phyloP scores from a whole-genome alignment of 2,888 invertebrate species.

The Apantesis nais region DNA sequence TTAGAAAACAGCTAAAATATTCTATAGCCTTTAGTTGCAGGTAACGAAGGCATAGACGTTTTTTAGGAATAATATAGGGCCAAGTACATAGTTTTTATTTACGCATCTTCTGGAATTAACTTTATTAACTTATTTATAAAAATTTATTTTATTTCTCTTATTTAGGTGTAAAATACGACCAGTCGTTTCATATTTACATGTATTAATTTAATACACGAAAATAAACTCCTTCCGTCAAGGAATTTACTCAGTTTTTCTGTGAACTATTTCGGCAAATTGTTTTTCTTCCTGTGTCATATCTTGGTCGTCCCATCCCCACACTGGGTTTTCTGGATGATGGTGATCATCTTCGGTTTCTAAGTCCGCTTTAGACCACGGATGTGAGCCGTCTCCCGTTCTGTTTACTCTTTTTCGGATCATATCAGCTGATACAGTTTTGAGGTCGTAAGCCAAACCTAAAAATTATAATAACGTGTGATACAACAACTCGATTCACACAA shows the following conservation, averaged over 20 bases:
- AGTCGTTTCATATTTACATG: neutral
- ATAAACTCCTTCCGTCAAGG: conserved; percentile 1
- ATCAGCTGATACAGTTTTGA: conserved; percentile 91
- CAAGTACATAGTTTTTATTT: conserved; percentile 2
- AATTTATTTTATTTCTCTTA: neutral
- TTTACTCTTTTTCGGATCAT: conserved; percentile 89
- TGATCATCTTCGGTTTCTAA: conserved; percentile 69
- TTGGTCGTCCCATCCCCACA: conserved; percentile 94
- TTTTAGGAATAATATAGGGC: neutral
- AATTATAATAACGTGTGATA: conserved; percentile 1
- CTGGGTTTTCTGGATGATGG: conserved; percentile 82
- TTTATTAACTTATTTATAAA: neutral
- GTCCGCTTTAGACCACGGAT: conserved; percentile 64
- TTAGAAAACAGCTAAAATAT: neutral
- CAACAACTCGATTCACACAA: no score
- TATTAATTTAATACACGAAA: neutral
- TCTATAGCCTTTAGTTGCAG: neutral
- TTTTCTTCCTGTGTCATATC: conserved; percentile 91
- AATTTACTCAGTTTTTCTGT: conserved; percentile 64
- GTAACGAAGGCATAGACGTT: neutral
- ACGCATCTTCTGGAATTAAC: neutral
- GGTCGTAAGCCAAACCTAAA: conserved; percentile 93
- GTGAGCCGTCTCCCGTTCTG: conserved; percentile 91
- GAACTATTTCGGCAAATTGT: conserved; percentile 76
- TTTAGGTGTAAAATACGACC: conserved; percentile 6